Evolutionary conservation across 1,140 invertebrate species (phyloP).

Genomic region (Hylyphantes graminicola): DNA sequence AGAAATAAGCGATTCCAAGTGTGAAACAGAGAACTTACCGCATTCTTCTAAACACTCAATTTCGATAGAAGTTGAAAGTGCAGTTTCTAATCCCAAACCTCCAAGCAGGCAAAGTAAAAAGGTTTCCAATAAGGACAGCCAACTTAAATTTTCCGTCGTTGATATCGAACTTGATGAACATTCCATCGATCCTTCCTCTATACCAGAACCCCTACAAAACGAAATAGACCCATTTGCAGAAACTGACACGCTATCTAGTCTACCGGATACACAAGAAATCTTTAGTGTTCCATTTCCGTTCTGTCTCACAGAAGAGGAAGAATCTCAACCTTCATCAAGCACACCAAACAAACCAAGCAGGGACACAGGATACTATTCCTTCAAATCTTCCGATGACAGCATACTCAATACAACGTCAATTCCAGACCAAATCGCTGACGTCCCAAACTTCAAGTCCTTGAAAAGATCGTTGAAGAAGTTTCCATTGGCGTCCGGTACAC

Average conservation of each 20-base stretch:
- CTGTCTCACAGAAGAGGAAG: not conserved
- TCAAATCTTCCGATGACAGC: slow-evolving; percentile 62
- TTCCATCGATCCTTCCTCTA: not conserved
- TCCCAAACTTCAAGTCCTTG: slow-evolving; percentile 52
- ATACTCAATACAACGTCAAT: slow-evolving; percentile 18
- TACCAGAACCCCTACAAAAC: slow-evolving; percentile 1
- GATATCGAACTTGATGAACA: slow-evolving; percentile 42
- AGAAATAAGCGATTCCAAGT: too few species aligned
- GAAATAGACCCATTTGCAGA: not conserved
- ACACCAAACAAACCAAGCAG: slow-evolving; percentile 12
- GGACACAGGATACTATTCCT: slow-evolving; percentile 63
- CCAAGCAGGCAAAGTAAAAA: not conserved
- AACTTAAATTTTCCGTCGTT: slow-evolving; percentile 49
- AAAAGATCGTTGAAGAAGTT: slow-evolving; percentile 48
- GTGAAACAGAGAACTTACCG: too few species aligned
- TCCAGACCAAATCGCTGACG: slow-evolving; percentile 42
- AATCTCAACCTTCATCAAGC: slow-evolving; percentile 9
- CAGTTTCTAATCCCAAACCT: too few species aligned
- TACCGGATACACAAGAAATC: not conserved
- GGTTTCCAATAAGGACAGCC: slow-evolving; percentile 3
- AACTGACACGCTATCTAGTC: slow-evolving; percentile 6
- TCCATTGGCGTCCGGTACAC: not conserved
- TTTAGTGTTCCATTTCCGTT: not conserved
- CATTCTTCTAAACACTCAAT: too few species aligned
- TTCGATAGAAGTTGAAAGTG: too few species aligned